These are phyloP conservation scores for Oeneis ivallda DNA, from an alignment of 2,888 invertebrate genomes.

Conservation along the genomic window DNA sequence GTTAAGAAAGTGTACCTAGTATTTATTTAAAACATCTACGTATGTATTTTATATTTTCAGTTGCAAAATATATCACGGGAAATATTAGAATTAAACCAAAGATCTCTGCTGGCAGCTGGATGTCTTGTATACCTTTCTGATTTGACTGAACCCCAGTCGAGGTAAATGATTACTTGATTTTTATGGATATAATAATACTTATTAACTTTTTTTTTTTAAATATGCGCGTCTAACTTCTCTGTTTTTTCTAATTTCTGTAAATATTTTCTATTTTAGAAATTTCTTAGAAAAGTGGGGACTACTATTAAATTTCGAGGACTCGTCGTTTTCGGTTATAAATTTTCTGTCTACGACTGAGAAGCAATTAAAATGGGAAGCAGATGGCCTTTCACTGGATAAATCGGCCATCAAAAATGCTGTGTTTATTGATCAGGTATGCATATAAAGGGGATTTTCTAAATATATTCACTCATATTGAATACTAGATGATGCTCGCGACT, in stretches of 20 bases:
- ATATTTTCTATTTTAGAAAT: constrained; percentile 51
- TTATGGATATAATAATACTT: too few species aligned
- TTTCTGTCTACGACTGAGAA: constrained; percentile 78
- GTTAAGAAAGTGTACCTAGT: background rate
- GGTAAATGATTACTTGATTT: constrained; percentile 50
- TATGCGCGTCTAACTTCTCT: background rate
- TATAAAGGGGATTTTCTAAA: too few species aligned
- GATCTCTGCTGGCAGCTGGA: constrained; percentile 87
- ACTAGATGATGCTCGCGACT: too few species aligned
- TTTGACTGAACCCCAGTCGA: constrained; percentile 86
- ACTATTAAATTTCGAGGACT: constrained; percentile 65
- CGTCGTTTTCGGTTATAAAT: constrained; percentile 66
- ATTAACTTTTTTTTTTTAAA: too few species aligned
- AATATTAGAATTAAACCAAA: constrained; percentile 83
- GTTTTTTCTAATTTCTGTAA: background rate
- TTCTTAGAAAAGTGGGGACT: constrained; percentile 75
- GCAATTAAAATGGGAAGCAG: constrained; percentile 91
- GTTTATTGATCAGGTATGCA: constrained; percentile 85
- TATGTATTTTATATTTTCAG: constrained; percentile 64
- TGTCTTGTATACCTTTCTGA: constrained; percentile 89
- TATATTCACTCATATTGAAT: too few species aligned
- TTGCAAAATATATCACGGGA: constrained; percentile 83
- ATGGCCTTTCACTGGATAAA: constrained; percentile 90
- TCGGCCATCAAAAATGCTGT: constrained; percentile 91
- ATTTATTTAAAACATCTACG: background rate